Evolutionary conservation across 2,113 vertebrate genomes (phyloP).

Genomic region (Anarrhichthys ocellatus): DNA sequence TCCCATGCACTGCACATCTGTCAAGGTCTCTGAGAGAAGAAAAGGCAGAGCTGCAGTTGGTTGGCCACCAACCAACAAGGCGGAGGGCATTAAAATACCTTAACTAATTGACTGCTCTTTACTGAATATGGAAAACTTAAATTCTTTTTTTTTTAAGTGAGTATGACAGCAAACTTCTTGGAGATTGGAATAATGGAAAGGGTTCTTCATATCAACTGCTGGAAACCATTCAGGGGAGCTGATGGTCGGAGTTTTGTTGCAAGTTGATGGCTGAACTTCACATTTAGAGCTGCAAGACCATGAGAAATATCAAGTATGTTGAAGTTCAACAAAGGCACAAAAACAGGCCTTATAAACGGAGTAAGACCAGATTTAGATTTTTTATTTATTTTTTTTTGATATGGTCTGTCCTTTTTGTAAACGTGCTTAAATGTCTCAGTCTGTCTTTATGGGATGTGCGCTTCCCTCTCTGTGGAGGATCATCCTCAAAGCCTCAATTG

Average conservation of each 20-base stretch:
- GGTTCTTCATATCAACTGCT: background rate
- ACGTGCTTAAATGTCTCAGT: background rate
- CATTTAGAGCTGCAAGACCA: background rate
- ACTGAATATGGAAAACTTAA: background rate
- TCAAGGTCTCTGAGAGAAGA: constrained; percentile 6
- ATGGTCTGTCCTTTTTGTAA: background rate
- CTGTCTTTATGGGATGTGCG: background rate
- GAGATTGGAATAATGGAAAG: background rate
- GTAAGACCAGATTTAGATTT: background rate
- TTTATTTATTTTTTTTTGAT: background rate
- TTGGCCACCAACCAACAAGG: constrained; percentile 6
- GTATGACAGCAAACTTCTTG: constrained; percentile 6
- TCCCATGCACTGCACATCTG: background rate
- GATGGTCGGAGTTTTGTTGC: background rate
- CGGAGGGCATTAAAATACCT: constrained; percentile 13
- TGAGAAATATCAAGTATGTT: background rate
- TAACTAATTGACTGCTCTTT: background rate
- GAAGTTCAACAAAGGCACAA: background rate
- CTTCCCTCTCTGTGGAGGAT: background rate
- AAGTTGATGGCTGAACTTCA: background rate
- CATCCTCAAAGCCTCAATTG: background rate
- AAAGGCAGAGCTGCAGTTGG: constrained; percentile 9
- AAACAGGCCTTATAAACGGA: background rate
- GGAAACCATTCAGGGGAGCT: background rate
- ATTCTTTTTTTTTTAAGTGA: background rate